Evolutionary conservation across 2,888 invertebrate species (phyloP).

Genomic region (Tuberolachnus salignus): DNA sequence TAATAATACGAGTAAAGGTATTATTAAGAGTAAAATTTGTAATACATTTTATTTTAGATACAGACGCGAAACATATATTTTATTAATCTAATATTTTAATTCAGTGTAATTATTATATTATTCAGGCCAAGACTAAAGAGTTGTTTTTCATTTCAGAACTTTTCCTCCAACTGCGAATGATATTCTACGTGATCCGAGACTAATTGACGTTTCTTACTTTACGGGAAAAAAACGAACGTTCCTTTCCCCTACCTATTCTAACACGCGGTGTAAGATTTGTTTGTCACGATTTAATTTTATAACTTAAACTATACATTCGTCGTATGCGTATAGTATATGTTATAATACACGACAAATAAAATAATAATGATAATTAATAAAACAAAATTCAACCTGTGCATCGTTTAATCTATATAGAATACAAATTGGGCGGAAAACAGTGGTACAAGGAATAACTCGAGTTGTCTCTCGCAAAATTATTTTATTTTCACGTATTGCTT

Average conservation of each 20-base stretch:
- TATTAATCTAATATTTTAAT: neutral
- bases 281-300: slow-evolving; percentile 4
- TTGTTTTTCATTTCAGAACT: slow-evolving; percentile 15
- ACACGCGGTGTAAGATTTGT: neutral
- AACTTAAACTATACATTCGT: neutral
- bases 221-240: neutral
- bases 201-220: slow-evolving; percentile 19
- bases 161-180: slow-evolving; percentile 14
- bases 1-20: no score
- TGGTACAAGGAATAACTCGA: neutral
- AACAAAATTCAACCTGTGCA: neutral
- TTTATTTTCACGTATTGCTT: neutral
- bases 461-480: no score
- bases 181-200: slow-evolving; percentile 17
- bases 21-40: no score
- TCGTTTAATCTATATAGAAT: neutral
- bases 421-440: neutral
- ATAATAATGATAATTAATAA: neutral
- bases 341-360: no score
- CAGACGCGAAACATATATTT: neutral
- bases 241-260: neutral
- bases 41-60: slow-evolving; percentile 1
- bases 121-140: slow-evolving; percentile 24
- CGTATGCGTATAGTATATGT: no score
- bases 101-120: slow-evolving; percentile 26